Evolutionary conservation across 2,888 invertebrate species (phyloP).

Genomic region (Luffia ferchaultella): DNA sequence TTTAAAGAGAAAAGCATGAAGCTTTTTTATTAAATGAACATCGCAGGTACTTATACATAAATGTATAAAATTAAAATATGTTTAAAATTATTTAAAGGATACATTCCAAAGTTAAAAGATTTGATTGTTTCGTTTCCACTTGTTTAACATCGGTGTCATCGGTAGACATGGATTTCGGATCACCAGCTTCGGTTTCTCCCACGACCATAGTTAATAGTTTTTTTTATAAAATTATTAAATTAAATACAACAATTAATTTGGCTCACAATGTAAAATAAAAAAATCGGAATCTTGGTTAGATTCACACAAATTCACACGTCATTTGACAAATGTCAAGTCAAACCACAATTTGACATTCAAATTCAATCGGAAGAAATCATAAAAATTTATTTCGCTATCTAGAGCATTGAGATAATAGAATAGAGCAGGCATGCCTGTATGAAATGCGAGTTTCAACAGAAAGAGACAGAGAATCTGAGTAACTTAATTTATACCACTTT

Average conservation of each 20-base stretch:
- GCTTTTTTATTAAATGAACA: no score
- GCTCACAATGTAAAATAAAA: no score
- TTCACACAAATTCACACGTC: constrained; percentile 11
- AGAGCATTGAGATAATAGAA: no score
- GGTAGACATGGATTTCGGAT: constrained; percentile 31
- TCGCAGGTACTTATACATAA: no score
- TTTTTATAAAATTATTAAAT: background rate
- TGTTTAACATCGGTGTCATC: constrained; percentile 35
- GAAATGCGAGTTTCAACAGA: no score
- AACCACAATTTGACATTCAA: no score
- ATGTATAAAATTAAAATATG: background rate
- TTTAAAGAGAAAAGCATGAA: no score
- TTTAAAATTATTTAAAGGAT: constrained; percentile 45
- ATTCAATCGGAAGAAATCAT: no score
- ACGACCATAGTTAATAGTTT: constrained; percentile 36
- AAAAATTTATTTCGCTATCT: no score
- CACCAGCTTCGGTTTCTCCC: constrained; percentile 42
- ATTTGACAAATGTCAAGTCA: constrained; percentile 8
- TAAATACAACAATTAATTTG: background rate
- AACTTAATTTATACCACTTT: no score
- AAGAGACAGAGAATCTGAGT: no score
- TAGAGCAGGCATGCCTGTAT: no score
- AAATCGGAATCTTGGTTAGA: background rate
- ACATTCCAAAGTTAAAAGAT: constrained; percentile 61
- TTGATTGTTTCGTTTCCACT: constrained; percentile 38